Conservation (phyloP, 1,140 invertebrate species). For the Babylonia areolata region DNA sequence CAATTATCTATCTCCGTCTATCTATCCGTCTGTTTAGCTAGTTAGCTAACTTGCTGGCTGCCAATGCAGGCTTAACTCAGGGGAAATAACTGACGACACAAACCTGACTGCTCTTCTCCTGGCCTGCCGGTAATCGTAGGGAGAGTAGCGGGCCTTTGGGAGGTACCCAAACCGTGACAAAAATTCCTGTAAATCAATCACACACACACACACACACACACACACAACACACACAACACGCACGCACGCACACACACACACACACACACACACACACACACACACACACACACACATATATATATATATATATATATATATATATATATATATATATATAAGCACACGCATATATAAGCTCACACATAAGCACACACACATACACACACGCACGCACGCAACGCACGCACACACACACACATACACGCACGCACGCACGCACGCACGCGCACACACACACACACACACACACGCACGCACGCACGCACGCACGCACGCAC, state of each 20-base stretch:
- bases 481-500: not conserved
- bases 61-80: no score
- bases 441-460: not conserved
- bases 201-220: conserved; percentile 2
- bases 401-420: not conserved
- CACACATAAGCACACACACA: not conserved
- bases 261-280: not conserved
- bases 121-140: not conserved
- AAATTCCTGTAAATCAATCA: not conserved
- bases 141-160: not conserved
- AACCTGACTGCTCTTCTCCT: not conserved
- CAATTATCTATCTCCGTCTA: no score
- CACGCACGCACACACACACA: not conserved
- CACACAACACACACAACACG: conserved; percentile 2
- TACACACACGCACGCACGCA: not conserved
- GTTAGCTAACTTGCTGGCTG: no score
- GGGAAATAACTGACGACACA: no score
- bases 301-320: not conserved
- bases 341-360: not conserved
- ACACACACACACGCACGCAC: not conserved
- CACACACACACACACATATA: not conserved
- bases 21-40: no score
- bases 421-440: not conserved
- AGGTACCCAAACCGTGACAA: not conserved
- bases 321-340: not conserved